A percentile compares a stretch with the other conserved stretches of the same genome.
Evolutionary conservation across 2,113 vertebrate species (phyloP).

Genomic region (Callaeas wilsoni): DNA sequence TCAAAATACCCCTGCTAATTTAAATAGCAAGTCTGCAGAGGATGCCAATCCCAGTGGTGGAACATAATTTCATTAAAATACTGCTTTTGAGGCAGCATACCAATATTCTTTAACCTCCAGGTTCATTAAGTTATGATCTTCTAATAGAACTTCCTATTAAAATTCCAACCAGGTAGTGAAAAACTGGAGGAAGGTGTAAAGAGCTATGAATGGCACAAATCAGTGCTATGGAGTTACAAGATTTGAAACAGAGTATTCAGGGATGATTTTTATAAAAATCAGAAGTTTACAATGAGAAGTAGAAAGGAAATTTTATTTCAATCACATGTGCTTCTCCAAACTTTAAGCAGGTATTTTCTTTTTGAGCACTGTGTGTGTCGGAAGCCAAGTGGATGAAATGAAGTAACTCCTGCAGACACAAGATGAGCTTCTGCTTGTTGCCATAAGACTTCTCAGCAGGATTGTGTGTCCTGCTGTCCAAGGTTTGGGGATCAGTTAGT

Average conservation of each 20-base stretch:
- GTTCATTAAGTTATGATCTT: neutral
- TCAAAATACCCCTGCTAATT: neutral
- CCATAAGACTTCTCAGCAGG: neutral
- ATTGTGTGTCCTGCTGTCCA: neutral
- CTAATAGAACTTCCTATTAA: neutral
- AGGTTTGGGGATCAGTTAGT: neutral
- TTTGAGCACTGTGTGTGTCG: neutral
- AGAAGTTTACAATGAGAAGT: neutral
- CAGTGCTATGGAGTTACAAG: neutral
- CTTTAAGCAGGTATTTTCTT: neutral
- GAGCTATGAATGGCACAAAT: neutral
- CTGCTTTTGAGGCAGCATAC: neutral
- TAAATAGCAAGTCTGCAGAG: neutral
- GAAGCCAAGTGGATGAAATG: neutral
- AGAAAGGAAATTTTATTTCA: neutral
- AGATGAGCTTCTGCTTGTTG: neutral
- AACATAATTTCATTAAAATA: constrained; percentile 12
- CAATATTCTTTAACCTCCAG: neutral
- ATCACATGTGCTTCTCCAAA: neutral
- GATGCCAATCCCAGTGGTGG: neutral
- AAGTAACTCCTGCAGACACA: neutral
- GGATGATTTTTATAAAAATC: neutral
- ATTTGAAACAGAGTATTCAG: neutral
- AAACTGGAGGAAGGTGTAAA: neutral
- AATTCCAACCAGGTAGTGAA: neutral